Conservation (phyloP, 2,113 vertebrate species). For the Triplophysa dalaica region DNA sequence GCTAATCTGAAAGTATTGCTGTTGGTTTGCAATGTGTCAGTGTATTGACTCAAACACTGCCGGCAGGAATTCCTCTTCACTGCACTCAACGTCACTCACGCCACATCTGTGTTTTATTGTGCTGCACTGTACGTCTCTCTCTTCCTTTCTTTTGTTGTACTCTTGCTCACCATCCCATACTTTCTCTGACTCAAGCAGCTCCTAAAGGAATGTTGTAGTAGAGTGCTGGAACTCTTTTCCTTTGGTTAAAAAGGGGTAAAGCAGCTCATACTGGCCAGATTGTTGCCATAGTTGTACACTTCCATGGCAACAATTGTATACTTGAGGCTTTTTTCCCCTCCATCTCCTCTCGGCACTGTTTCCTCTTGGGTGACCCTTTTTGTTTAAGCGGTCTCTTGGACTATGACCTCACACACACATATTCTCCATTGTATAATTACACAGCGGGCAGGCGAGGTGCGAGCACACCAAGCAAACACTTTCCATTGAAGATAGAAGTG, state of each 20-base stretch:
- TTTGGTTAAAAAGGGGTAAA: slow-evolving; percentile 47
- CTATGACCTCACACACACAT: slow-evolving; percentile 55
- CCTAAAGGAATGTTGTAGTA: slow-evolving; percentile 23
- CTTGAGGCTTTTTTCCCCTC: slow-evolving; percentile 5
- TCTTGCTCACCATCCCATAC: neutral
- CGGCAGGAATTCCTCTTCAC: slow-evolving; percentile 46
- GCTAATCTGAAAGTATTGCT: neutral
- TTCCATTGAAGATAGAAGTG: slow-evolving; percentile 12
- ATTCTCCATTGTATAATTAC: slow-evolving; percentile 55
- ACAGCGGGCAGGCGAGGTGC: slow-evolving; percentile 20
- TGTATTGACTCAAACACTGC: slow-evolving; percentile 35
- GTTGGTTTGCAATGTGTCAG: slow-evolving; percentile 3
- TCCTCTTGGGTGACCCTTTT: slow-evolving; percentile 58
- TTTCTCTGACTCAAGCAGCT: slow-evolving; percentile 7
- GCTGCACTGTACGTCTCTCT: neutral
- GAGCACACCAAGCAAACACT: slow-evolving; percentile 33
- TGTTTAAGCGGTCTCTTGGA: slow-evolving; percentile 50
- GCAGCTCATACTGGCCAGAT: slow-evolving; percentile 44
- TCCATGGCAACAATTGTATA: slow-evolving; percentile 58
- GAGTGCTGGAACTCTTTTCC: slow-evolving; percentile 36
- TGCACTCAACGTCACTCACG: slow-evolving; percentile 41
- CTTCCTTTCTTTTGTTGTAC: neutral
- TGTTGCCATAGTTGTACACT: slow-evolving; percentile 54
- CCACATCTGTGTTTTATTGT: slow-evolving; percentile 22
- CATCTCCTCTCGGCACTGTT: slow-evolving; percentile 39